These are phyloP conservation scores for Alethe castanea DNA, from an alignment of 2,113 vertebrate genomes.

Conservation along the genomic window DNA sequence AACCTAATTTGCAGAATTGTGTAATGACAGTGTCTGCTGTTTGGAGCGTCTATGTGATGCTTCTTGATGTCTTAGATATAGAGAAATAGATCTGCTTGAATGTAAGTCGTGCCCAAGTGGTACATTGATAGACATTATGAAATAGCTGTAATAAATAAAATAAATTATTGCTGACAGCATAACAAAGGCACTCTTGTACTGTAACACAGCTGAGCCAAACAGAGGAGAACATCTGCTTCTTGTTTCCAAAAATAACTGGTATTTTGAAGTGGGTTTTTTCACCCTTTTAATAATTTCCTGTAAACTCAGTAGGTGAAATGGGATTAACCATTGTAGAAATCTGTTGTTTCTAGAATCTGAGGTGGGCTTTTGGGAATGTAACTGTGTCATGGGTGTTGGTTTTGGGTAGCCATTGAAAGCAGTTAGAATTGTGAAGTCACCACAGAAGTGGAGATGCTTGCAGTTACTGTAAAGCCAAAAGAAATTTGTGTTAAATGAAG, in stretches of 20 bases:
- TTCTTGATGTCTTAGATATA: not conserved
- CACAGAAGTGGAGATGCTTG: not conserved
- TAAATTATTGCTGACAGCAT: conserved; percentile 58
- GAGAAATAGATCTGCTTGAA: not conserved
- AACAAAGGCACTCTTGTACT: conserved; percentile 70
- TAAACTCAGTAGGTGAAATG: conserved; percentile 43
- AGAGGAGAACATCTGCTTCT: conserved; percentile 69
- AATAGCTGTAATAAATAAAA: conserved; percentile 66
- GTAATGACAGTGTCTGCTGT: not conserved
- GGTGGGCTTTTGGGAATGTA: not conserved
- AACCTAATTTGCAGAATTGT: not conserved
- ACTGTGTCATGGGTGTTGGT: not conserved
- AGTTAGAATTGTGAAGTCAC: not conserved
- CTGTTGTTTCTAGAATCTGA: not conserved
- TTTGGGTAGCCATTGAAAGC: not conserved
- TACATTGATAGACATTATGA: conserved; percentile 49
- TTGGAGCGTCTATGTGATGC: not conserved
- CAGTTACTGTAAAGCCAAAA: not conserved
- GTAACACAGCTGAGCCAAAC: conserved; percentile 63
- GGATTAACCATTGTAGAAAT: not conserved
- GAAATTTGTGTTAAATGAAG: not conserved
- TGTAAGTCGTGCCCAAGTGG: conserved; percentile 2
- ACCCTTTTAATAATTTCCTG: conserved; percentile 46
- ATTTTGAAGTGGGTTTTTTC: conserved; percentile 52
- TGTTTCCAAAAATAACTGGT: conserved; percentile 67